These are phyloP conservation scores for Ianthella basta DNA, from an alignment of 37 sponge, comb jelly and placozoan species.

Conservation along the genomic window DNA sequence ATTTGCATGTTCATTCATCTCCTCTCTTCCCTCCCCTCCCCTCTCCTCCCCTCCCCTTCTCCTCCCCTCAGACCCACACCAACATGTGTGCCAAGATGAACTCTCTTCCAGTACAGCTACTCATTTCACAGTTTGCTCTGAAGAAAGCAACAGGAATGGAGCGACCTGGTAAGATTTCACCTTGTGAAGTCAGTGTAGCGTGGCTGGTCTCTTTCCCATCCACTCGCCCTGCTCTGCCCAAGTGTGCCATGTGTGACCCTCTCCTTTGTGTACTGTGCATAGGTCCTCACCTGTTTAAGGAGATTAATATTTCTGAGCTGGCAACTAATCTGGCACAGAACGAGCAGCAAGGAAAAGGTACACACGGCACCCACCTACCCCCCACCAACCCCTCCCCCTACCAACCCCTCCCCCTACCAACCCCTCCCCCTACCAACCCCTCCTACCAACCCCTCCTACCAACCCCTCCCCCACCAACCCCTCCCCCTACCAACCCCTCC, in stretches of 20 bases:
- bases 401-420: no score
- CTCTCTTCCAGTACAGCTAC: constrained; percentile 44
- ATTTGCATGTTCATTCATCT: no score
- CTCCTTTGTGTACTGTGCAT: constrained; percentile 58
- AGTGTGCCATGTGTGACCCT: constrained; percentile 39
- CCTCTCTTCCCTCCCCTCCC: neutral
- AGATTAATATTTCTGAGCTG: neutral
- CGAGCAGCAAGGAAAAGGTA: neutral
- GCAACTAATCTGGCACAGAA: neutral
- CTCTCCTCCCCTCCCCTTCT: neutral
- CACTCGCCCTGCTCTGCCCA: constrained; percentile 15
- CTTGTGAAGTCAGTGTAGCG: no score
- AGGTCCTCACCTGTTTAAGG: constrained; percentile 46
- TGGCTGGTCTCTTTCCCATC: neutral
- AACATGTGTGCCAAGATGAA: constrained; percentile 39
- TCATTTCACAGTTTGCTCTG: constrained; percentile 46
- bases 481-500: no score
- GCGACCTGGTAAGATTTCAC: constrained; percentile 50
- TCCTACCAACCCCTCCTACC: no score
- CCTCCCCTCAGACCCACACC: neutral
- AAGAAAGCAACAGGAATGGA: constrained; percentile 72
- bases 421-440: no score
- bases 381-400: no score
- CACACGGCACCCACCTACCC: no score
- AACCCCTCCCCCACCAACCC: no score